These are phyloP conservation scores for Sarotherodon lohbergeri DNA, from an alignment of 2,113 vertebrate genomes.

Conservation along the genomic window DNA sequence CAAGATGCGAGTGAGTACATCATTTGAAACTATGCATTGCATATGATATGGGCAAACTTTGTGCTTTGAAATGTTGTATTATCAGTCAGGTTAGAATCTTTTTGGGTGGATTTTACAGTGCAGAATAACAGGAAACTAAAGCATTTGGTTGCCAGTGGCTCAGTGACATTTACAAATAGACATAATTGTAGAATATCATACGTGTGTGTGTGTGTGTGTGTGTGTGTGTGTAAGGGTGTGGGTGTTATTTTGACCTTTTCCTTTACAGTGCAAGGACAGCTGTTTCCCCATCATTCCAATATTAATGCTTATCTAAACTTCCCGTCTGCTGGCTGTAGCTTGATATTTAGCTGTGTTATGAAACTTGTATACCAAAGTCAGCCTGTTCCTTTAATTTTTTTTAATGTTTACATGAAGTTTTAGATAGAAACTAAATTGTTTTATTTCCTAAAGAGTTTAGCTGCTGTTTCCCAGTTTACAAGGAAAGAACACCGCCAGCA, in stretches of 20 bases:
- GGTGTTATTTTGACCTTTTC: background rate
- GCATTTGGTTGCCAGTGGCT: background rate
- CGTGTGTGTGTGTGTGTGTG: background rate
- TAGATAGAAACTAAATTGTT: background rate
- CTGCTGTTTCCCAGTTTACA: background rate
- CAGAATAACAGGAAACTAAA: background rate
- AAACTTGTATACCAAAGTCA: background rate
- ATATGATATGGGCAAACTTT: background rate
- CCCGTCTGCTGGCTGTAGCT: background rate
- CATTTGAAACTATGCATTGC: background rate
- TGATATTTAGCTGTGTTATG: background rate
- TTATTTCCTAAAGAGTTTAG: background rate
- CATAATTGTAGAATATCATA: background rate
- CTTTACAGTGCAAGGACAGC: background rate
- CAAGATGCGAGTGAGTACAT: slow-evolving; percentile 85
- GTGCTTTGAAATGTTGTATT: background rate
- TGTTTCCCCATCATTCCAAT: background rate
- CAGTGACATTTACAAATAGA: background rate
- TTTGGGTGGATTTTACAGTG: background rate
- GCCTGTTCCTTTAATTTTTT: background rate
- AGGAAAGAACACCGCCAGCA: background rate
- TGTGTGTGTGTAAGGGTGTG: background rate
- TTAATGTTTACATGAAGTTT: background rate
- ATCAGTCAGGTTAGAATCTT: background rate
- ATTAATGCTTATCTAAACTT: background rate